Percentiles rank a stretch among this genome's conserved stretches.
phyloP scores from a whole-genome alignment of 2,888 invertebrate species.

The Hetaerina titia region DNA sequence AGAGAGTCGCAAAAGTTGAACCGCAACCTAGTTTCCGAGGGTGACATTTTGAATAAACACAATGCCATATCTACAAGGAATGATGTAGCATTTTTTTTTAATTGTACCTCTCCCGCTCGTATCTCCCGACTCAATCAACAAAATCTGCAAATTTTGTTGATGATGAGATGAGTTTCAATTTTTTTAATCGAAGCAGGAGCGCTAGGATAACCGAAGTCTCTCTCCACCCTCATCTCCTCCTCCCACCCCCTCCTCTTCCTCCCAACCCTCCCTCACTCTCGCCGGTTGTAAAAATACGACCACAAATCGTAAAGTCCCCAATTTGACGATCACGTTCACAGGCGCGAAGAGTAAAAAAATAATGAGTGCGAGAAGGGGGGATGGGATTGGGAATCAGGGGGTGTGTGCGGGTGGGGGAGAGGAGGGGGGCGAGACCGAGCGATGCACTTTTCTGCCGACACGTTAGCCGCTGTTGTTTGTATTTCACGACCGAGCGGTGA shows the following conservation, averaged over 20 bases:
- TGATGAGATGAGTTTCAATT: conserved; percentile 1
- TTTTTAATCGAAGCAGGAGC: background rate
- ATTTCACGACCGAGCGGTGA: conserved; percentile 9
- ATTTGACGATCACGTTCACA: conserved; percentile 13
- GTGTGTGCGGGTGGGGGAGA: no score
- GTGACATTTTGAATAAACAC: background rate
- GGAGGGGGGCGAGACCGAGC: background rate
- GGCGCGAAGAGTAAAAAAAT: background rate
- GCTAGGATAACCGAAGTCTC: background rate
- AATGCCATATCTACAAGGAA: background rate
- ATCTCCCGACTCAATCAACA: conserved; percentile 7
- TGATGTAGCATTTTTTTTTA: background rate
- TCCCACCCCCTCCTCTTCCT: background rate
- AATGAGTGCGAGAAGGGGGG: background rate
- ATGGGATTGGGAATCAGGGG: no score
- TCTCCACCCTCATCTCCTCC: no score
- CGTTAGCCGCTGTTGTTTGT: background rate
- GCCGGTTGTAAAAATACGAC: background rate
- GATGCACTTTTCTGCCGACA: background rate
- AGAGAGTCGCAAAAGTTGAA: background rate
- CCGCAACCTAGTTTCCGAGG: background rate
- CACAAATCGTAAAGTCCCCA: conserved; percentile 1
- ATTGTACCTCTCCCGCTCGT: background rate
- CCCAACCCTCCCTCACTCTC: background rate
- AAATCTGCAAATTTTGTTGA: background rate